Evolutionary conservation across 2,888 invertebrate species (phyloP).

Genomic region (Nomada fucata): DNA sequence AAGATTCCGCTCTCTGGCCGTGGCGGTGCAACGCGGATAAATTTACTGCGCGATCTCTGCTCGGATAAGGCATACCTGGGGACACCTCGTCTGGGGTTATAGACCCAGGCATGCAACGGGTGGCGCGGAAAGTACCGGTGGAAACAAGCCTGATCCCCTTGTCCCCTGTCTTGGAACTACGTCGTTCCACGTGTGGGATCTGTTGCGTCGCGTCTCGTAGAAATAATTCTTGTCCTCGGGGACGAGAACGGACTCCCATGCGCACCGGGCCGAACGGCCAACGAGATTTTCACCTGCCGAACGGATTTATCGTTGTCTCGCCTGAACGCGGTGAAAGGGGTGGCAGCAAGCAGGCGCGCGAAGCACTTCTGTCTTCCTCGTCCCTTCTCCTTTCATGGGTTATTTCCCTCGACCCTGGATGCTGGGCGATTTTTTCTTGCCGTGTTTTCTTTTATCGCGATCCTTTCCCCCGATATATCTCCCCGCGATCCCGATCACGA

Average conservation of each 20-base stretch:
- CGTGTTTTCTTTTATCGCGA: background rate
- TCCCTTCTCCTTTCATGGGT: background rate
- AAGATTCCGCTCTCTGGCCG: conserved; percentile 69
- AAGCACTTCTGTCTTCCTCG: conserved; percentile 13
- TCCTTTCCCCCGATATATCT: background rate
- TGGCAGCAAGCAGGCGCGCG: no score
- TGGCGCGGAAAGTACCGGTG: conserved; percentile 67
- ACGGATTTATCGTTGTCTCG: conserved; percentile 59
- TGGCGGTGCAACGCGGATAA: conserved; percentile 76
- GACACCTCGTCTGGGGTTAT: conserved; percentile 83
- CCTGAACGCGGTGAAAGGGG: no score
- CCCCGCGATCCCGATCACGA: conserved; percentile 15
- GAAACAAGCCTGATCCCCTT: conserved; percentile 32
- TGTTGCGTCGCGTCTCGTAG: conserved; percentile 53
- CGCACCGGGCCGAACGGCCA: conserved; percentile 32
- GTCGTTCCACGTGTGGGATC: conserved; percentile 63
- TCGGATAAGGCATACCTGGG: conserved; percentile 83
- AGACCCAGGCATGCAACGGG: conserved; percentile 79
- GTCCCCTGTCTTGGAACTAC: conserved; percentile 37
- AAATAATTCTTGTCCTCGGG: conserved; percentile 61
- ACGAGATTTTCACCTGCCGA: conserved; percentile 69
- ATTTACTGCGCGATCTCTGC: conserved; percentile 81
- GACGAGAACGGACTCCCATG: conserved; percentile 37
- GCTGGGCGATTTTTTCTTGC: conserved; percentile 12
- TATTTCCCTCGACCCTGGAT: no score